These are phyloP conservation scores for Crossaster papposus DNA, from an alignment of 53 echinoderm and acorn worm genomes.

Conservation along the genomic window DNA sequence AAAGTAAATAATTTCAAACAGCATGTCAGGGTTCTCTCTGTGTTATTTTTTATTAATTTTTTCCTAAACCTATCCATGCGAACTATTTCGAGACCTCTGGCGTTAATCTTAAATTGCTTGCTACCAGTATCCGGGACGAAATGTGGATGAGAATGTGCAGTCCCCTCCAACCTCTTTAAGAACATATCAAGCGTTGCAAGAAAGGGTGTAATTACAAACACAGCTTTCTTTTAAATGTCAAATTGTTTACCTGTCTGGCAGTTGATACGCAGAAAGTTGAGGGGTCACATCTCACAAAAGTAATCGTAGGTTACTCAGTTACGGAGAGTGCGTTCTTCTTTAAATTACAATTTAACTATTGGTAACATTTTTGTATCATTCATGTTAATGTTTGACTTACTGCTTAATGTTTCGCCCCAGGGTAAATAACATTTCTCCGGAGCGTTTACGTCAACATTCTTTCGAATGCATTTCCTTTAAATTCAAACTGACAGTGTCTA, in stretches of 20 bases:
- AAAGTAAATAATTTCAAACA: no score
- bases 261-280: no score
- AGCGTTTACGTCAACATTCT: not conserved
- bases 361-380: not conserved
- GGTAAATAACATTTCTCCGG: not conserved
- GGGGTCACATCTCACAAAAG: no score
- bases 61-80: not conserved
- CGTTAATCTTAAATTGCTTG: not conserved
- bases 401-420: not conserved
- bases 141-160: not conserved
- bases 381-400: not conserved
- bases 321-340: no score
- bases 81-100: slow-evolving; percentile 11
- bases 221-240: no score
- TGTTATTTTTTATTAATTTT: no score
- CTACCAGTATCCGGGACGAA: not conserved
- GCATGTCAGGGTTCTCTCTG: no score
- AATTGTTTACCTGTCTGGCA: no score
- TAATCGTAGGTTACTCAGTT: no score
- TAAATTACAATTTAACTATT: no score
- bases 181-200: not conserved
- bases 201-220: not conserved
- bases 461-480: not conserved
- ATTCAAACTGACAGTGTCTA: not conserved
- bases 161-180: not conserved